Conservation (phyloP, 1,140 invertebrate species). For the Helicoverpa armigera region DNA sequence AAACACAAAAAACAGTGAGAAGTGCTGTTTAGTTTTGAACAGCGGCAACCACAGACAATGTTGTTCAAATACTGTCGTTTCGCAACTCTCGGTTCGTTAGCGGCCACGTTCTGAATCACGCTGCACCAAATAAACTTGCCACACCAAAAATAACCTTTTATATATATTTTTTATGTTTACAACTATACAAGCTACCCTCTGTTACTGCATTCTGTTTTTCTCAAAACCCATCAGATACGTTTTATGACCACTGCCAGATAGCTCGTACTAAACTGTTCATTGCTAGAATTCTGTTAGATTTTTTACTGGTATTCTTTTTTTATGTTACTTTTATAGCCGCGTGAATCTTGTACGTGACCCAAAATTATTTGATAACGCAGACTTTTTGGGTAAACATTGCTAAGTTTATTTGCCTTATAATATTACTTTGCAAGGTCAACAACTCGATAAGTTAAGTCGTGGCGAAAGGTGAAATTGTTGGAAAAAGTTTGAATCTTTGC, state of each 20-base stretch:
- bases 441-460: no score
- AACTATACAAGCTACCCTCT: not conserved
- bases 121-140: conserved; percentile 38
- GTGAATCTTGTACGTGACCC: not conserved
- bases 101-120: conserved; percentile 54
- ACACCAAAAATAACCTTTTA: conserved; percentile 30
- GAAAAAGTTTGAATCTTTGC: no score
- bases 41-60: conserved; percentile 56
- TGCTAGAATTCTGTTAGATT: not conserved
- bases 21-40: conserved; percentile 50
- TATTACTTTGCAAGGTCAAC: no score
- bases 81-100: conserved; percentile 62
- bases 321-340: not conserved
- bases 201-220: conserved; percentile 8
- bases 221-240: not conserved
- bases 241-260: not conserved
- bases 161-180: conserved; percentile 28
- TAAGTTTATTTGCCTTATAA: no score
- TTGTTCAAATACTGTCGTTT: conserved; percentile 58
- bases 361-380: no score
- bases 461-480: no score
- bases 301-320: conserved; percentile 3
- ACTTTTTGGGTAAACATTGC: no score
- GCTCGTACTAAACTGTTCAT: not conserved
- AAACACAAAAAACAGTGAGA: conserved; percentile 30